Base-by-base conservation (phyloP, 92 coral and sea anemone genomes). In the Plumapathes pennacea region DNA sequence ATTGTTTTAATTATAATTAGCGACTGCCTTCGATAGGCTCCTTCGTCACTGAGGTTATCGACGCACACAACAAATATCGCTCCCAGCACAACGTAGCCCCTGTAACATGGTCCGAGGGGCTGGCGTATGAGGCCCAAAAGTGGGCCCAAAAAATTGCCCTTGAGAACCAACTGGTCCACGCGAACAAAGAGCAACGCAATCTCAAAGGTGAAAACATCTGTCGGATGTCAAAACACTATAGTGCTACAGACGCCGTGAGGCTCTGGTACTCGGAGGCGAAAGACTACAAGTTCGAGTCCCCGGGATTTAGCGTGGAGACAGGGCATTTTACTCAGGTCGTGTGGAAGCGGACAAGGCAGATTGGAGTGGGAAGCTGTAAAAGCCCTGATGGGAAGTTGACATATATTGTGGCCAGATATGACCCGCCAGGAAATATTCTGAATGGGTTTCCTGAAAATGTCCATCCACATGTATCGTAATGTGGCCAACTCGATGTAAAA, bases 271-370 rank as follows among this genome's bases (percentile, higher is more conserved):
- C 85, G n/a, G 95, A 86, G 68, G 49, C 61, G 7, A 69, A 55
- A 39, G 62, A 50, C 50, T 86, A 86, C 26, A 67, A 82, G 3
- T 86, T 76, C 63, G 62, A 69, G 25, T 47, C 69, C 19, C 95
- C 95, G 39, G 89, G 85, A 12, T 86, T 86, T 69, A 69, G 77
- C 18, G 25, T 66, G 23, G 82, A 73, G n/a, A 84, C 88, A 42
- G 95, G 95, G 54, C 95, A 86, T 57, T 86, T 86, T 28, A 76
- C 85, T 1, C 91, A 91, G 89, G 58, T 91, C 31, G 97, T 91
- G 44, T 91, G 97, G 97, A 53, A 72, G 41, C 84, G 58, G 27
- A 83, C 91, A 29, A 45, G 78, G 45, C 86, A 91, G 51, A 38
- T 91, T 58, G 97, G 96, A 41, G 85, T 87, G 45, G 97, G 90